Conservation (phyloP, 2,113 vertebrate species). For the Pollimyrus isidori region DNA sequence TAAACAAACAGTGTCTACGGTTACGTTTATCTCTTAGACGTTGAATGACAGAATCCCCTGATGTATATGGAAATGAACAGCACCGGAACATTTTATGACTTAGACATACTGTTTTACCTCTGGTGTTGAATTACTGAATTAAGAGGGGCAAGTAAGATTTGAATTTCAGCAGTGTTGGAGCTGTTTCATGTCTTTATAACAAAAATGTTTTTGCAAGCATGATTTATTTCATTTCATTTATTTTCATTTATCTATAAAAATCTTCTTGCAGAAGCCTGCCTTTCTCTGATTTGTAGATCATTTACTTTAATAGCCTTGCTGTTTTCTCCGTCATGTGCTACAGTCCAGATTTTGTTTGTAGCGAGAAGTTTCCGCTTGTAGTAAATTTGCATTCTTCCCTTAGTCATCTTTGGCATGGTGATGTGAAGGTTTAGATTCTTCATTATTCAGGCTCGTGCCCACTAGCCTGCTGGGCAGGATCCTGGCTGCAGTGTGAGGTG, state of each 20-base stretch:
- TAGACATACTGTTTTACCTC: not conserved
- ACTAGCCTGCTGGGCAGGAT: not conserved
- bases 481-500: not conserved
- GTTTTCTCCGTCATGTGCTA: not conserved
- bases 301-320: not conserved
- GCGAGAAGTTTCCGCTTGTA: not conserved
- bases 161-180: not conserved
- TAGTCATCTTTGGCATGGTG: not conserved
- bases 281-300: not conserved
- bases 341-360: not conserved
- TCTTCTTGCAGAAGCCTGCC: not conserved
- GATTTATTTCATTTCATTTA: no score
- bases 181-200: not conserved
- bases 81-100: not conserved
- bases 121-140: not conserved
- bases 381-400: not conserved
- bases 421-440: not conserved
- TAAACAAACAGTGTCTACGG: not conserved
- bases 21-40: not conserved
- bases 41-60: not conserved
- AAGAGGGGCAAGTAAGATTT: not conserved
- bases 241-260: not conserved
- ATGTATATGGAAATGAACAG: not conserved
- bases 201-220: not conserved
- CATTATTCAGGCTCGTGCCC: not conserved